These are phyloP conservation scores for Balearica regulorum DNA, from an alignment of 2,797 vertebrate genomes.

Conservation along the genomic window DNA sequence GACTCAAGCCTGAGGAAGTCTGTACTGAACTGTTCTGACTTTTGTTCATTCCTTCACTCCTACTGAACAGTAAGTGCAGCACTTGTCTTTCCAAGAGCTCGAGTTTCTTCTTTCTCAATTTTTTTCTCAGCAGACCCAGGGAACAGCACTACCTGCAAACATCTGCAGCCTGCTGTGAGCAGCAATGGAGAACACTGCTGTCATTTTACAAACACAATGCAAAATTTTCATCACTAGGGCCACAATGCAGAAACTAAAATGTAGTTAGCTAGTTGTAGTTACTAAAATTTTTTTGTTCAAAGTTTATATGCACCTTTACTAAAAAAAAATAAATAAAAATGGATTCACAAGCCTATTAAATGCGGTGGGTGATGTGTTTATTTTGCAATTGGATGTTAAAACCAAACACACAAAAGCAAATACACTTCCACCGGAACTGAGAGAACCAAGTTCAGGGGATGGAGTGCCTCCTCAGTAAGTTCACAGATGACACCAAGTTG, in stretches of 20 bases:
- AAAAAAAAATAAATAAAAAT: not conserved
- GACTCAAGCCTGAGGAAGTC: not conserved
- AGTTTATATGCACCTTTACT: not conserved
- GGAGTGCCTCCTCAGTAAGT: no score
- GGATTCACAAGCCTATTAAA: not conserved
- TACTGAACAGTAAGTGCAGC: not conserved
- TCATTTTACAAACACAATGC: not conserved
- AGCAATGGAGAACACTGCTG: fast-evolving
- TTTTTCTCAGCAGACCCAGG: not conserved
- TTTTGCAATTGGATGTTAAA: not conserved
- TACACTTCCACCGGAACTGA: not conserved
- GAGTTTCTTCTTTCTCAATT: not conserved
- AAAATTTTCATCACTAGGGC: fast-evolving
- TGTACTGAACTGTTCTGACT: fast-evolving
- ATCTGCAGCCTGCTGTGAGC: not conserved
- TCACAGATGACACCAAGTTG: no score
- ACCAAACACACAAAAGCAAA: not conserved
- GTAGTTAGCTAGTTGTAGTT: fast-evolving
- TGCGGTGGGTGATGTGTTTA: not conserved
- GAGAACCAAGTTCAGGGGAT: not conserved
- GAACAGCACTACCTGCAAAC: not conserved
- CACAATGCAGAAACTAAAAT: fast-evolving
- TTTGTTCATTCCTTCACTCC: not conserved
- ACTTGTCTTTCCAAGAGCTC: not conserved
- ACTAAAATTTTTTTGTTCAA: no score